Evolutionary conservation across 2,888 invertebrate genomes (phyloP).

Genomic region (Pammene fasciana): DNA sequence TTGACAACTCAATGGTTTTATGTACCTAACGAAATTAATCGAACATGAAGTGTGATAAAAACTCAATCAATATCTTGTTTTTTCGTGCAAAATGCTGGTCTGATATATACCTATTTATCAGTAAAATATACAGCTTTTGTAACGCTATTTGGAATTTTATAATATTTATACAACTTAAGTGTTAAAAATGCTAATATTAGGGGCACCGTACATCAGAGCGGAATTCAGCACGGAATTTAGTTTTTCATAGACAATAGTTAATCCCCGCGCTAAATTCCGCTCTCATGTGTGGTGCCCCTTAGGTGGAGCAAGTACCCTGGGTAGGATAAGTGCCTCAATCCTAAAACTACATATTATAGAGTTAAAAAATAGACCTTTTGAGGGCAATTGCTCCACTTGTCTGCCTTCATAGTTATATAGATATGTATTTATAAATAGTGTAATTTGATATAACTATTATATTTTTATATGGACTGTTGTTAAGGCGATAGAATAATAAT

Average conservation of each 20-base stretch:
- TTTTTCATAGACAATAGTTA: too few species aligned
- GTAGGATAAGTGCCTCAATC: too few species aligned
- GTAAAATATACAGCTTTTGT: constrained; percentile 20
- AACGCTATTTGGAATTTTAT: not conserved
- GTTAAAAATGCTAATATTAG: constrained; percentile 4
- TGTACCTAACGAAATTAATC: not conserved
- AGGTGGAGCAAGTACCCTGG: too few species aligned
- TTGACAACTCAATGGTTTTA: not conserved
- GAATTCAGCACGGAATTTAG: too few species aligned
- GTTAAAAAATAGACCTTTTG: not conserved
- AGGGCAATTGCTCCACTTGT: not conserved
- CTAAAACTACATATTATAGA: too few species aligned
- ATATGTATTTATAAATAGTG: constrained; percentile 12
- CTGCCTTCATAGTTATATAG: constrained; percentile 15
- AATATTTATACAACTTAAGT: constrained; percentile 14
- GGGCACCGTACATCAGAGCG: too few species aligned
- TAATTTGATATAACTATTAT: constrained; percentile 12
- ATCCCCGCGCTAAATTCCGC: too few species aligned
- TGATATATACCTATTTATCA: constrained; percentile 9
- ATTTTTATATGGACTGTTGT: constrained; percentile 29
- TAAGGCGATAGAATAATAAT: constrained; percentile 35
- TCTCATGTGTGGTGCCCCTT: too few species aligned
- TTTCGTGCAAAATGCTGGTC: constrained; percentile 8
- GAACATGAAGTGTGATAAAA: constrained; percentile 36
- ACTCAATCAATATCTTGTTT: constrained; percentile 14